A percentile compares a stretch with the other conserved stretches of the same genome.
Conservation (phyloP, 2,113 vertebrate genomes). For the Ramphastos sulfuratus region DNA sequence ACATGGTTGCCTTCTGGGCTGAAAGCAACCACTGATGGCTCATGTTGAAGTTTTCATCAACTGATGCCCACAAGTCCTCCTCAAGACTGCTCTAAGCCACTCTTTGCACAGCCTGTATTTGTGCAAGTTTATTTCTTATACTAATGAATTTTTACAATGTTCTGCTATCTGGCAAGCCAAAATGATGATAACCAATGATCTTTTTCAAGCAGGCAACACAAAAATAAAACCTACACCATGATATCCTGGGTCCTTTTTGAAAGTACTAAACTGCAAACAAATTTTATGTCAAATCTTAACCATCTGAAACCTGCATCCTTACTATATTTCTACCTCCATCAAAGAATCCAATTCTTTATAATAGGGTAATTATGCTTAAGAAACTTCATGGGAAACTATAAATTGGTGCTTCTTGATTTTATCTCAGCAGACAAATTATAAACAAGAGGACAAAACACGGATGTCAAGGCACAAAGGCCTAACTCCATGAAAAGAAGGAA, state of each 20-base stretch:
- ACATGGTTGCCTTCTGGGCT: too few relatives aligned
- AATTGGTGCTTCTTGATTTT: not conserved
- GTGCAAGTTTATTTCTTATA: not conserved
- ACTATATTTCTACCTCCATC: not conserved
- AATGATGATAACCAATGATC: not conserved
- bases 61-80: too few relatives aligned
- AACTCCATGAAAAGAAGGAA: not conserved
- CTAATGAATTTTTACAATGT: not conserved
- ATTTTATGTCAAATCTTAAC: not conserved
- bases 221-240: not conserved
- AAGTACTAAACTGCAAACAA: not conserved
- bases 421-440: not conserved
- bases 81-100: too few relatives aligned
- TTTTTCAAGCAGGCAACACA: not conserved
- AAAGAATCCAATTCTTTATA: not conserved
- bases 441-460: not conserved
- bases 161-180: not conserved
- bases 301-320: not conserved
- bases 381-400: not conserved
- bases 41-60: too few relatives aligned
- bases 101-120: too few relatives aligned
- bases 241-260: not conserved
- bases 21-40: too few relatives aligned
- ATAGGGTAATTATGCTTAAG: not conserved
- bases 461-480: not conserved